Conservation (phyloP, 2,797 vertebrate species). For the Leuciscus waleckii region DNA sequence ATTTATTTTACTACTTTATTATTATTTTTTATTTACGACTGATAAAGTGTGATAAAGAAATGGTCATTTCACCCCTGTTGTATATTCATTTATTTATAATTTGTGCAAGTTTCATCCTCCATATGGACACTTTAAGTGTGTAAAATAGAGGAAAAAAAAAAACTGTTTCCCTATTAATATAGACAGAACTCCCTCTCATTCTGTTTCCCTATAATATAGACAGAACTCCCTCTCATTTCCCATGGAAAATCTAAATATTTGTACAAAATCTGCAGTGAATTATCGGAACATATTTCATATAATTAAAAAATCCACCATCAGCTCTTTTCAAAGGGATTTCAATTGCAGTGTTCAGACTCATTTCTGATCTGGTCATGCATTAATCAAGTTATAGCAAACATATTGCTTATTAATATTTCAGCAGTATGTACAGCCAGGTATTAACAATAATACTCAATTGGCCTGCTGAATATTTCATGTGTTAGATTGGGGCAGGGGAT, state of each 20-base stretch:
- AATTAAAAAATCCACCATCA: neutral
- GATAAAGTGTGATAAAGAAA: neutral
- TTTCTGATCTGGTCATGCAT: conserved; percentile 1
- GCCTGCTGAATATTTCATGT: conserved; percentile 48
- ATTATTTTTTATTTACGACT: neutral
- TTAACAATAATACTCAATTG: conserved; percentile 43
- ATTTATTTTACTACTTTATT: too few relatives aligned
- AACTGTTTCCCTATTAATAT: neutral
- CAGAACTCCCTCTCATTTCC: neutral
- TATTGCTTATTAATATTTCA: conserved; percentile 50
- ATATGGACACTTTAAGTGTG: neutral
- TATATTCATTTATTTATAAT: neutral
- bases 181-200: neutral
- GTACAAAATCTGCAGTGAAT: conserved; percentile 1
- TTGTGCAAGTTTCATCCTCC: neutral
- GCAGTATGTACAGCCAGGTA: conserved; percentile 18
- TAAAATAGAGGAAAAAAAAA: neutral
- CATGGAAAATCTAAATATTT: conserved; percentile 7
- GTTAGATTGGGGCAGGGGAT: conserved; percentile 17
- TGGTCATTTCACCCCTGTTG: neutral
- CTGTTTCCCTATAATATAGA: neutral
- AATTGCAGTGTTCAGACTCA: conserved; percentile 22
- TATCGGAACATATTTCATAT: neutral
- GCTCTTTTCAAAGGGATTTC: conserved; percentile 1
- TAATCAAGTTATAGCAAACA: conserved; percentile 34